Conservation (phyloP, 35 echinoderm and acorn worm species). For the Eucidaris tribuloides region DNA sequence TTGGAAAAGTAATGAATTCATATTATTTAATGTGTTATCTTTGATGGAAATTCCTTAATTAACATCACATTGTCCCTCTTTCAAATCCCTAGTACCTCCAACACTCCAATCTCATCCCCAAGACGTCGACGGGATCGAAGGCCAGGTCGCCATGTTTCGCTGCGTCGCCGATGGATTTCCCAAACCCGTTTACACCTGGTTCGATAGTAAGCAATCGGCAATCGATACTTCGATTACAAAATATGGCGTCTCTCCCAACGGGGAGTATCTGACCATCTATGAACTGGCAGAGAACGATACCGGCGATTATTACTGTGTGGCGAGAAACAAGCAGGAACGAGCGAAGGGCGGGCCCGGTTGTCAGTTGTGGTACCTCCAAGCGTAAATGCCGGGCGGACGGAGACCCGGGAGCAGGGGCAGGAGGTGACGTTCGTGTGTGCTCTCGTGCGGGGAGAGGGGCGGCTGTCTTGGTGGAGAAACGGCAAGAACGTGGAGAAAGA, state of each 20-base stretch:
- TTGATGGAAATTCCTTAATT: too few relatives aligned
- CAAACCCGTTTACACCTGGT: not conserved
- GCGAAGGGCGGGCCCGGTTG: not conserved
- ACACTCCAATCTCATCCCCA: not conserved
- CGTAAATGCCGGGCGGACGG: not conserved
- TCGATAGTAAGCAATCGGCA: not conserved
- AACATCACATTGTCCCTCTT: too few relatives aligned
- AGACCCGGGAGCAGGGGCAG: constrained; percentile 10
- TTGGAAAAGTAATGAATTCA: too few relatives aligned
- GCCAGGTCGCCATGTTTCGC: constrained; percentile 20
- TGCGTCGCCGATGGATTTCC: constrained; percentile 10
- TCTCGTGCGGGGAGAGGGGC: not conserved
- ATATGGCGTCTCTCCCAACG: constrained; percentile 5
- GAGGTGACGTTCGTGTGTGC: constrained; percentile 16
- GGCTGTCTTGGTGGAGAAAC: constrained; percentile 1
- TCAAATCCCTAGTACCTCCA: too few relatives aligned
- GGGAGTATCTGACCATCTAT: constrained; percentile 12
- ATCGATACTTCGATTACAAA: not conserved
- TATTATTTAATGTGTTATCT: too few relatives aligned
- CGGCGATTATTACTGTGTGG: not conserved
- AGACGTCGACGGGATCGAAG: constrained; percentile 19
- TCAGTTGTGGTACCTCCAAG: not conserved
- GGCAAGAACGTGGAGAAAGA: not conserved
- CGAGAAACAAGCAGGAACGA: not conserved
- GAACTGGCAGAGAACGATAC: not conserved